Evolutionary conservation across 1,140 invertebrate genomes (phyloP), one percentile per base, ranked within the genome.

Genomic region (Megathymus violae): DNA sequence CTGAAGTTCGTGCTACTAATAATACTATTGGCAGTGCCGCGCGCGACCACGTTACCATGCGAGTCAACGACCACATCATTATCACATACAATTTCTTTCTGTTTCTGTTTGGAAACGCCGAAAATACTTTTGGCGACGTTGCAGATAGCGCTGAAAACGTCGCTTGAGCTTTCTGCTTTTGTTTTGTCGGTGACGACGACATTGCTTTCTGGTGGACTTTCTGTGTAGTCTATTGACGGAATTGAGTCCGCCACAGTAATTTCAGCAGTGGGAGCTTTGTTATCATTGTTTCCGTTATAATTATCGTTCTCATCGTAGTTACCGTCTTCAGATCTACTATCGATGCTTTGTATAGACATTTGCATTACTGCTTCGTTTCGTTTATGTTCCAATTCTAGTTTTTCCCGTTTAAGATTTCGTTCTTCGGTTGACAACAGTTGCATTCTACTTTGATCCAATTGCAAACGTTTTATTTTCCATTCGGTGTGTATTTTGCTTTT

Each of bases 391-490:
- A 89, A 58, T 71, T 92, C 90, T 17, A 92, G 56, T 64, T 90
- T 90, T 67, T 92, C 90, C 60, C 90, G 65, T 47, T 89, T 91
- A 14, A 91, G 68, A 78, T 88, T 91, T 44, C 88, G 76, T 69
- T 91, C 89, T 69, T 92, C 91, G 5, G 86, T 88, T 2, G 89
- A 91, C 0, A 92, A 62, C 5, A 92, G 62, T 56, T 91, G 88
- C 61, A 93, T 87, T 75, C 93, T 85, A 70, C 91, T 87, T 43
- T 93, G 91, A 59, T 93, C 93, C 27, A 93, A 74, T 63, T 92
- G 91, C 77, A 94, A 89, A 43, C 93, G 85, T 82, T 91, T 91
- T n/a, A 92, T 91, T 68, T 93, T 92, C 93, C 93, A 94, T 58
- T 92, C 89, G 0, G 92, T 92, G 63, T 91, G 91, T 11, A 91